Base-by-base conservation (phyloP, 2,797 vertebrate genomes). In the Pogonophryne albipinna region DNA sequence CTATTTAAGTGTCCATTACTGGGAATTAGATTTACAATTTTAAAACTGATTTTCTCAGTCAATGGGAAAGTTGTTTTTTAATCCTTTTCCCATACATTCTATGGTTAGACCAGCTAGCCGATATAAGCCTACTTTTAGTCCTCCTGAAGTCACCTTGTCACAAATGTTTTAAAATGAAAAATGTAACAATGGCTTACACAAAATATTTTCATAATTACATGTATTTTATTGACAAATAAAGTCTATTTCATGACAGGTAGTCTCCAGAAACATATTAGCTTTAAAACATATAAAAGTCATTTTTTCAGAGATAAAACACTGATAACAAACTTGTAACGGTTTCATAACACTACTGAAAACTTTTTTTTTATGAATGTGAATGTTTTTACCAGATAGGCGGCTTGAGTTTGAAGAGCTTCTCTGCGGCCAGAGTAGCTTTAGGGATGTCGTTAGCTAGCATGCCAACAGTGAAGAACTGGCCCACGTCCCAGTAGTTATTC, bases 401-500 rank as follows among this genome's bases (percentile, higher is more conserved):
- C 70, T 97, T 98, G 85, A 99, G 94, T 89, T 96, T 98, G 90
- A 99, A 99, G 84, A 99, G 96, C 76, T 95, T 98, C 87, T 99
- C 98, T 0, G 97, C 97, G 23, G 97, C 97, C 87, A 98, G 97
- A 4, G 98, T 96, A 1, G 97, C 97, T 94, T 99, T 99, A 31
- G 95, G 95, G 79, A 96, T 93, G 86, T 99, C 96, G 47, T 78
- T 96, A 64, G 96, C 96, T 67, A 99, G 88, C 96, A 99, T 97
- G 95, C 96, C 97, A 66, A 99, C 95, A 0, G 90, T 97, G 90
- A 99, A 97, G 92, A 98, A 98, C 88, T 98, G 97, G 60, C 97
- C 97, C 53, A 99, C 96, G 10, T 99, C 98, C 97, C 98, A 99
- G 93, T 98, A 99, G 91, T 94, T 98, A 84, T 96, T 97, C 96